phyloP scores from a whole-genome alignment of 2,113 vertebrate genomes.

The Albula goreensis region DNA sequence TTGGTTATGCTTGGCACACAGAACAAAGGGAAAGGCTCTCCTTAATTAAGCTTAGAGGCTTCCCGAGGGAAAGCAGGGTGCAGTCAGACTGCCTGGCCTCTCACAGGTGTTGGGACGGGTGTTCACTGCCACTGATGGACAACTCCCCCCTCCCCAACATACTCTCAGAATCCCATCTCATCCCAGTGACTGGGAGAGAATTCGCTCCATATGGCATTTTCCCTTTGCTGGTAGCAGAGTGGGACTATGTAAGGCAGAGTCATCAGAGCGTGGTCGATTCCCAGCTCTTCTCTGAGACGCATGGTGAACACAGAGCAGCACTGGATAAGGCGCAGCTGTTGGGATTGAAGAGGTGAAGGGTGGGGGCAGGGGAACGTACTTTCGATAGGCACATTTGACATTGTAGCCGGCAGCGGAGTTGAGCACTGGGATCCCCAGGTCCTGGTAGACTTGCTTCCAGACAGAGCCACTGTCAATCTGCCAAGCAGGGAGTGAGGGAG shows the following conservation, averaged over 20 bases:
- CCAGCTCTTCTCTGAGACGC: background rate
- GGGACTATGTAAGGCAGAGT: background rate
- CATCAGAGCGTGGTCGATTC: background rate
- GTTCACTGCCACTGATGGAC: background rate
- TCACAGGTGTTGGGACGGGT: background rate
- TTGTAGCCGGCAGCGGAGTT: constrained; percentile 98
- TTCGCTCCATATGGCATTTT: background rate
- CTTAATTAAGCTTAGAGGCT: background rate
- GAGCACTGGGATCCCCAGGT: constrained; percentile 94
- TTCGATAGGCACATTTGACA: constrained; percentile 98
- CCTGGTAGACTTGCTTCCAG: constrained; percentile 97
- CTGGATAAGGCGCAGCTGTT: background rate
- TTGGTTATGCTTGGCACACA: constrained; percentile 4
- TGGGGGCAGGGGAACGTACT: constrained; percentile 73
- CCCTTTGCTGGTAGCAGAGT: background rate
- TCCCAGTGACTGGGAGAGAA: background rate
- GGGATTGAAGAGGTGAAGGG: background rate
- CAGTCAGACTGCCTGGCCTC: background rate
- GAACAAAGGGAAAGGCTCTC: constrained; percentile 1
- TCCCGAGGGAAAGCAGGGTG: background rate
- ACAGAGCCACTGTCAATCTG: constrained; percentile 95
- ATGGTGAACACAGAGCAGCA: too few relatives aligned
- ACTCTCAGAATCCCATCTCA: background rate
- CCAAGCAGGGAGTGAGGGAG: constrained; percentile 39
- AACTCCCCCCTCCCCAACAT: background rate